A percentile compares a stretch with the other conserved stretches of the same genome.
These are phyloP conservation scores for Panagrolaimus sp. DNA, from an alignment of 1,140 invertebrate genomes.

Conservation along the genomic window DNA sequence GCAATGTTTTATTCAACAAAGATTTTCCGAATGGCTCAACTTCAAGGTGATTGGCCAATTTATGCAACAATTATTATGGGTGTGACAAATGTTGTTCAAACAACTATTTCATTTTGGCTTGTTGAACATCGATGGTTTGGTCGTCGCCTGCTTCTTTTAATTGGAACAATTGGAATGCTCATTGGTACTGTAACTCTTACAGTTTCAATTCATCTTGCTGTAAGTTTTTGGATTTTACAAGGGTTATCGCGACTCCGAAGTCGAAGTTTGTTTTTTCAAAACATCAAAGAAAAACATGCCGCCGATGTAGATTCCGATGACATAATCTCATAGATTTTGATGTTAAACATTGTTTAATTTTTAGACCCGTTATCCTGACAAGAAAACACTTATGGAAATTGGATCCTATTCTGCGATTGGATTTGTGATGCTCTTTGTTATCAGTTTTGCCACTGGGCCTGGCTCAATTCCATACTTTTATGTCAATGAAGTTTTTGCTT, in stretches of 20 bases:
- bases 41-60: constrained; percentile 25
- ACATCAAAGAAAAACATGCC: not conserved
- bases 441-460: constrained; percentile 57
- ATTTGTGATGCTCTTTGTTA: constrained; percentile 52
- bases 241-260: not conserved
- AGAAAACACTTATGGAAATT: not conserved
- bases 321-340: not conserved
- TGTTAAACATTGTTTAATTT: not conserved
- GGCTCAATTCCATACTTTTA: constrained; percentile 35
- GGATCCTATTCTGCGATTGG: constrained; percentile 18
- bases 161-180: constrained; percentile 27
- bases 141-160: constrained; percentile 20
- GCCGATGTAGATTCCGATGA: constrained; percentile 7
- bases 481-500: constrained; percentile 42
- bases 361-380: not conserved
- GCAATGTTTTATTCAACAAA: constrained; percentile 61
- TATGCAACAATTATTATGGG: constrained; percentile 68
- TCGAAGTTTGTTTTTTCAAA: not conserved
- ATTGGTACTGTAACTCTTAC: constrained; percentile 12
- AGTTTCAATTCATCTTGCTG: constrained; percentile 15
- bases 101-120: constrained; percentile 74
- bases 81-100: constrained; percentile 79
- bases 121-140: constrained; percentile 66
- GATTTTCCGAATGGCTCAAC: constrained; percentile 29
- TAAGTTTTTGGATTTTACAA: constrained; percentile 14